Conservation (phyloP, 1,140 invertebrate genomes). For the Neodiprion pinetum region DNA sequence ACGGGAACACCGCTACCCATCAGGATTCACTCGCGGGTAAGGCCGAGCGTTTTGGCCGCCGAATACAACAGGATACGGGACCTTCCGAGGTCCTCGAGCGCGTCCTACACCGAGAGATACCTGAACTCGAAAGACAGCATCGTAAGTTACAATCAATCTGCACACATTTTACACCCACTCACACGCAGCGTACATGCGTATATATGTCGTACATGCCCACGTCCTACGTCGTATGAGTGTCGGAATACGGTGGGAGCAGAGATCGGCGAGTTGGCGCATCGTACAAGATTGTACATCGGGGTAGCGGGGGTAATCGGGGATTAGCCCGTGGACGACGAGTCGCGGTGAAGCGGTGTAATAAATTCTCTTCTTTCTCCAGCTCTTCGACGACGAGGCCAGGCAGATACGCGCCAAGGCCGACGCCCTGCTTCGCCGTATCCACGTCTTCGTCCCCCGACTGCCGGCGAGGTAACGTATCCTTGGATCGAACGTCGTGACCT, state of each 20-base stretch:
- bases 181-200: too few relatives aligned
- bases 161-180: not conserved
- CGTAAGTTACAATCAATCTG: slow-evolving; percentile 61
- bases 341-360: too few relatives aligned
- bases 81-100: slow-evolving; percentile 65
- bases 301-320: too few relatives aligned
- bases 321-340: too few relatives aligned
- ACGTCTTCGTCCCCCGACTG: slow-evolving; percentile 73
- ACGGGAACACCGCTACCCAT: slow-evolving; percentile 51
- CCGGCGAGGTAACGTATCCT: slow-evolving; percentile 60
- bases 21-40: slow-evolving; percentile 66
- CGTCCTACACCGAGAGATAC: slow-evolving; percentile 75
- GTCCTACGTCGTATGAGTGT: too few relatives aligned
- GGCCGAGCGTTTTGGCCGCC: slow-evolving; percentile 73
- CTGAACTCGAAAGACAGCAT: slow-evolving; percentile 76
- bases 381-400: slow-evolving; percentile 80
- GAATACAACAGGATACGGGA: slow-evolving; percentile 77
- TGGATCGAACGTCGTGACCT: slow-evolving; percentile 3
- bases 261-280: too few relatives aligned
- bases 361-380: slow-evolving; percentile 57
- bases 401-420: slow-evolving; percentile 79
- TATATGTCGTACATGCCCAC: too few relatives aligned
- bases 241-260: too few relatives aligned
- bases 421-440: slow-evolving; percentile 74
- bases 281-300: too few relatives aligned